Conservation (phyloP, 2,797 vertebrate species). For the Florisuga fusca region DNA sequence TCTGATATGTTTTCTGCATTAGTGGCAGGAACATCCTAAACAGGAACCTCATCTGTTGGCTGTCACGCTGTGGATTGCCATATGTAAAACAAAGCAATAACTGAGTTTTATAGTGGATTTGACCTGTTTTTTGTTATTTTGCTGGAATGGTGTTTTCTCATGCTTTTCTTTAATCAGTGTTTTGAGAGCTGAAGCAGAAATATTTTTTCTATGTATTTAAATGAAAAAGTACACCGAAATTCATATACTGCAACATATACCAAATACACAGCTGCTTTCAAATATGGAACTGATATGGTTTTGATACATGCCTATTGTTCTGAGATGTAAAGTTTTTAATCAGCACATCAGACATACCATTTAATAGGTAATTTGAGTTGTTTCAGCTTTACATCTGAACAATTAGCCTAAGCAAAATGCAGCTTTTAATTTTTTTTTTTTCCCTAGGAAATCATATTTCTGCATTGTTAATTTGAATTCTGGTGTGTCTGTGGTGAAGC, state of each 20-base stretch:
- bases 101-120: not conserved
- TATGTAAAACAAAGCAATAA: not conserved
- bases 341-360: not conserved
- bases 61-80: not conserved
- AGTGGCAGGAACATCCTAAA: not conserved
- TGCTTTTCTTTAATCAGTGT: not conserved
- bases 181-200: not conserved
- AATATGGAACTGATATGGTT: not conserved
- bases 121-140: not conserved
- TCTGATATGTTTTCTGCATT: not conserved
- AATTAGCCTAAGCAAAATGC: not conserved
- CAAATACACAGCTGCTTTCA: not conserved
- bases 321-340: not conserved
- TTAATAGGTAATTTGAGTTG: not conserved
- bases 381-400: not conserved
- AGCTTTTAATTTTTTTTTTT: not conserved
- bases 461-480: conserved; percentile 26
- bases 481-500: not conserved
- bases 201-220: not conserved
- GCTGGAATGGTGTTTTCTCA: rapidly evolving
- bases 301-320: not conserved
- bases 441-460: not conserved
- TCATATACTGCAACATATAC: not conserved
- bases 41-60: rapidly evolving
- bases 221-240: not conserved